Conservation (phyloP, 2,888 invertebrate genomes). For the Antheraea assamensis region DNA sequence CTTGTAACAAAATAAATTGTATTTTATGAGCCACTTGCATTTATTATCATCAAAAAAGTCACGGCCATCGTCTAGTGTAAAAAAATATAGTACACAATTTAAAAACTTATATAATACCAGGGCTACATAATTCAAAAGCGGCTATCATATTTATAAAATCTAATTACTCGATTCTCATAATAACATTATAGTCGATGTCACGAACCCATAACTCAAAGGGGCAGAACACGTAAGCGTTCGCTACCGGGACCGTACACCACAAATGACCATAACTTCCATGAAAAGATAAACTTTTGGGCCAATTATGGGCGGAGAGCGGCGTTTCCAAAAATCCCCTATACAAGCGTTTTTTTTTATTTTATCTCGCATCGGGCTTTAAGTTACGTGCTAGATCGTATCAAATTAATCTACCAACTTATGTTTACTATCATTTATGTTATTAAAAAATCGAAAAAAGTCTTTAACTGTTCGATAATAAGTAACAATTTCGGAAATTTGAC, state of each 20-base stretch:
- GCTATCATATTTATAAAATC: slow-evolving; percentile 20
- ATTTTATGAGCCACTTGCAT: neutral
- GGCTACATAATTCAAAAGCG: slow-evolving; percentile 3
- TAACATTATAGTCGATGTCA: slow-evolving; percentile 47
- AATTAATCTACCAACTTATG: slow-evolving; percentile 47
- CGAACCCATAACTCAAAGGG: slow-evolving; percentile 60
- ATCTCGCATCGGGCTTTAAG: slow-evolving; percentile 68
- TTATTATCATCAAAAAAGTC: neutral
- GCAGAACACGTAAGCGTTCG: slow-evolving; percentile 33
- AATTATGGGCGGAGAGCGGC: slow-evolving; percentile 71
- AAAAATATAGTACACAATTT: neutral
- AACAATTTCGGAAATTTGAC: neutral
- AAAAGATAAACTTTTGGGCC: slow-evolving; percentile 73
- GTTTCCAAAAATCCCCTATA: slow-evolving; percentile 74
- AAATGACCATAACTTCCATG: slow-evolving; percentile 75
- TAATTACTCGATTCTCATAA: slow-evolving; percentile 53
- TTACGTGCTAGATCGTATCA: slow-evolving; percentile 73
- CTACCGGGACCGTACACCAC: slow-evolving; percentile 59
- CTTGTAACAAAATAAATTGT: neutral
- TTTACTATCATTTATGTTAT: neutral
- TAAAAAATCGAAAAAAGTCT: neutral
- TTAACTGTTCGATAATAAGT: neutral
- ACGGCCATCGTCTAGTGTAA: neutral
- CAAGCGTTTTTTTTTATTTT: slow-evolving; percentile 50
- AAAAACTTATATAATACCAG: slow-evolving; percentile 5